Base-by-base conservation (phyloP, 2,888 invertebrate species). In the Acrobasis repandana region DNA sequence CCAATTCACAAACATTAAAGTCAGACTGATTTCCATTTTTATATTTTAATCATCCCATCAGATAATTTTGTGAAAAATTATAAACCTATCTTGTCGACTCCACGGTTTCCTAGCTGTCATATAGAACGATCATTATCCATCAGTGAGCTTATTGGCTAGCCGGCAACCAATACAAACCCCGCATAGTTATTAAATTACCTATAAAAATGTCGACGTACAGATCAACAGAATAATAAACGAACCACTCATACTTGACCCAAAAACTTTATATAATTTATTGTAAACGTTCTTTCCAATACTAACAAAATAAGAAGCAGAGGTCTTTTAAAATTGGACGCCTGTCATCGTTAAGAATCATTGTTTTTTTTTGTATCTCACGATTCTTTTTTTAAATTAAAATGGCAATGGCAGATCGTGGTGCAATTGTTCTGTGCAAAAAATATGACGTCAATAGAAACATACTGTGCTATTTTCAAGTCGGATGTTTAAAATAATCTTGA, bases 81-180 rank as follows among this genome's bases (percentile, higher is more conserved):
- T 28, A 28, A 28, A 28, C 2, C 2, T 8, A 36, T 14, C 18
- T 8, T 38, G 14, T 62, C 83, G 66, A 70, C 84, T 88, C 84
- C 71, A 82, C 60, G 63, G 72, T 70, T 82, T 77, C 65, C 69
- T 69, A 72, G 65, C 67, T 70, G 71, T 74, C 70, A 65, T 76
- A 74, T 70, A 64, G 65, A 68, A 68, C 73, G 72, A 74, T 80
- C 75, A 83, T 85, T 82, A 80, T 76, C 76, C 82, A 85, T 83
- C 81, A 79, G 74, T 71, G 62, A 63, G 63, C 70, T 72, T 73
- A 90, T 90, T 91, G 90, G 90, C 60, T 68, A 73, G 65, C 68
- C 65, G 52, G 56, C 67, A 72, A 73, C 90, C 90, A 90, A 90
- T 90, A 67, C 74, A 68, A 68, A 65, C 38, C 62, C 66, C 70